phyloP scores from a whole-genome alignment of 2,797 vertebrate genomes.

The Heliangelus exortis region DNA sequence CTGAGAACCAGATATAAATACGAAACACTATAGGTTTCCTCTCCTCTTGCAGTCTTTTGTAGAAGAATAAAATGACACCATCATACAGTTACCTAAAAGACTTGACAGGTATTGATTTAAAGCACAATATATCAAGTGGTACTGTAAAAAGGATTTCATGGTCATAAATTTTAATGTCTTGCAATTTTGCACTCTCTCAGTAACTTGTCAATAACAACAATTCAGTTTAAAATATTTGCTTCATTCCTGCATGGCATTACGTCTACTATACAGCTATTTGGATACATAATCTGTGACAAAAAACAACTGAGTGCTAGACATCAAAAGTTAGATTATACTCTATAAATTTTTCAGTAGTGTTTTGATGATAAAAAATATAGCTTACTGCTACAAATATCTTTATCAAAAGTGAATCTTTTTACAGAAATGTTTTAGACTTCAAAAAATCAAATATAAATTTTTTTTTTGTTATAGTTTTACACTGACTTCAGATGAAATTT shows the following conservation, averaged over 20 bases:
- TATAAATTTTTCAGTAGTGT: neutral
- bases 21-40: slow-evolving; percentile 55
- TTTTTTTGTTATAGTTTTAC: slow-evolving; percentile 11
- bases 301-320: neutral
- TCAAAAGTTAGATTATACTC: neutral
- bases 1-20: slow-evolving; percentile 71
- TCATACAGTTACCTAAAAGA: slow-evolving; percentile 77
- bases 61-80: slow-evolving; percentile 73
- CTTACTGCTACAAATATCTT: neutral
- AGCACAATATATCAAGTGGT: slow-evolving; percentile 77
- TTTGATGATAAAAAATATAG: neutral
- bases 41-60: slow-evolving; percentile 70
- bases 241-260: slow-evolving; percentile 58
- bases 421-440: neutral
- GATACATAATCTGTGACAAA: slow-evolving; percentile 14
- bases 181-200: slow-evolving; percentile 76
- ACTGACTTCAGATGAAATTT: neutral
- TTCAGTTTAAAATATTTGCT: slow-evolving; percentile 76
- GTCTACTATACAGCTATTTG: slow-evolving; percentile 44
- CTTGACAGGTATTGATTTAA: slow-evolving; percentile 81
- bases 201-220: slow-evolving; percentile 79
- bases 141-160: slow-evolving; percentile 82
- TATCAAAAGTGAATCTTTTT: neutral
- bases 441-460: neutral
- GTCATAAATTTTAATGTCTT: slow-evolving; percentile 83